phyloP scores from a whole-genome alignment of 2,797 vertebrate genomes.

The Limnodromus scolopaceus region DNA sequence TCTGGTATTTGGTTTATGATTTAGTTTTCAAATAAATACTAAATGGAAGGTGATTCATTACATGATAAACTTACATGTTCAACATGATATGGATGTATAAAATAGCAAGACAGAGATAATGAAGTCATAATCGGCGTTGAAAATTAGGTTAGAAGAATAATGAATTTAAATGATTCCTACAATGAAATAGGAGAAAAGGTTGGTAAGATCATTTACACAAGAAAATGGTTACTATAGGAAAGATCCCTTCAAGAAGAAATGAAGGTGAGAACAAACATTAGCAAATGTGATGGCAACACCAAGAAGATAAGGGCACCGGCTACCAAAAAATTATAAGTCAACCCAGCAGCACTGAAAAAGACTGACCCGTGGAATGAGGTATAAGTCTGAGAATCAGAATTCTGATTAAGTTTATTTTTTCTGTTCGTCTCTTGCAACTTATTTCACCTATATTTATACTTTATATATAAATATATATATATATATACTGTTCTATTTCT shows the following conservation, averaged over 20 bases:
- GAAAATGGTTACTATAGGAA: not conserved
- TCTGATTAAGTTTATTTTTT: not conserved
- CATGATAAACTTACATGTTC: not conserved
- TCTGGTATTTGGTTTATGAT: not conserved
- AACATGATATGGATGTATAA: constrained; percentile 6
- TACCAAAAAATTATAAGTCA: not conserved
- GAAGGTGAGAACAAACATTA: not conserved
- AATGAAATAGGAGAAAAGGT: constrained; percentile 10
- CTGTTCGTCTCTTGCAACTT: not conserved
- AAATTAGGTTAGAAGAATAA: constrained; percentile 58
- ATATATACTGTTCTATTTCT: not conserved
- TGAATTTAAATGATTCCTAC: not conserved
- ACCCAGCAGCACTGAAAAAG: not conserved
- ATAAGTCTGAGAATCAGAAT: not conserved
- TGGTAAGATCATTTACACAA: not conserved
- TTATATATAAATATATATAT: too few relatives aligned
- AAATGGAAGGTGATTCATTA: constrained; percentile 58
- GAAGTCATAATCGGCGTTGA: constrained; percentile 45
- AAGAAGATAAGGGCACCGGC: not conserved
- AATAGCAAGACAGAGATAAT: constrained; percentile 46
- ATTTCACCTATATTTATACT: not conserved
- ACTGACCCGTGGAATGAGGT: not conserved
- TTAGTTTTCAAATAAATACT: constrained; percentile 58
- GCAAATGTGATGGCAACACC: not conserved
- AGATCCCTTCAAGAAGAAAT: not conserved